A percentile compares a stretch with the other conserved stretches of the same genome.
These are phyloP conservation scores for Ichneumoninae sp. DNA, from an alignment of 2,888 invertebrate species.

Conservation along the genomic window DNA sequence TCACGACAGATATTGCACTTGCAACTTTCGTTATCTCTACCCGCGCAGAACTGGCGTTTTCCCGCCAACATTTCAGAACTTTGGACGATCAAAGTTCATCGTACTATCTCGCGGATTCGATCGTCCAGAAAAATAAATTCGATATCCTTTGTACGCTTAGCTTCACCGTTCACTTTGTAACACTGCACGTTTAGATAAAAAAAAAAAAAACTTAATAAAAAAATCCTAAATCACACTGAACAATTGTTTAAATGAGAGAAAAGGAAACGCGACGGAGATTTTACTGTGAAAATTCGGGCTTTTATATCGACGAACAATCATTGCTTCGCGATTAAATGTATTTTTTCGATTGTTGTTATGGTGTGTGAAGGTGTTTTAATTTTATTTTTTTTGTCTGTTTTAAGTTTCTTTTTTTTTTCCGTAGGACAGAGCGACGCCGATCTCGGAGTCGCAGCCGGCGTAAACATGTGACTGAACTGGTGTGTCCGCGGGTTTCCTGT, in stretches of 20 bases:
- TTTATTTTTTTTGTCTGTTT: background rate
- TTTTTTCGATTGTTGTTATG: background rate
- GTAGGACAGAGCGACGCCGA: constrained; percentile 49
- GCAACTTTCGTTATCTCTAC: constrained; percentile 88
- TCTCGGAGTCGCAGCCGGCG: constrained; percentile 69
- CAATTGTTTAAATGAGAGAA: background rate
- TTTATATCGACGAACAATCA: constrained; percentile 15
- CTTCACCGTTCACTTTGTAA: background rate
- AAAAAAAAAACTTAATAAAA: constrained; percentile 16
- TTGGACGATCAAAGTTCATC: constrained; percentile 24
- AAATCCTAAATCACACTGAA: constrained; percentile 2
- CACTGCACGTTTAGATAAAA: background rate
- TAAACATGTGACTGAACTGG: constrained; percentile 79
- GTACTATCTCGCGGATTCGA: background rate
- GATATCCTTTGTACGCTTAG: background rate
- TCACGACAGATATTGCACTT: constrained; percentile 91
- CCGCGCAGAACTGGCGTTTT: constrained; percentile 48
- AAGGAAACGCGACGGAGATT: background rate
- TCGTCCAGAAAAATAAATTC: background rate
- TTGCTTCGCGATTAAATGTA: background rate
- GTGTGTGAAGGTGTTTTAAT: background rate
- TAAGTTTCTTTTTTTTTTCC: background rate
- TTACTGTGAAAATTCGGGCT: background rate
- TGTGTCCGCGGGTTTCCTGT: constrained; percentile 76
- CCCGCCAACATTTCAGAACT: constrained; percentile 63